Evolutionary conservation across 64 coral and sea anemone genomes (phyloP).

Genomic region (Dendronephthya gigantea): DNA sequence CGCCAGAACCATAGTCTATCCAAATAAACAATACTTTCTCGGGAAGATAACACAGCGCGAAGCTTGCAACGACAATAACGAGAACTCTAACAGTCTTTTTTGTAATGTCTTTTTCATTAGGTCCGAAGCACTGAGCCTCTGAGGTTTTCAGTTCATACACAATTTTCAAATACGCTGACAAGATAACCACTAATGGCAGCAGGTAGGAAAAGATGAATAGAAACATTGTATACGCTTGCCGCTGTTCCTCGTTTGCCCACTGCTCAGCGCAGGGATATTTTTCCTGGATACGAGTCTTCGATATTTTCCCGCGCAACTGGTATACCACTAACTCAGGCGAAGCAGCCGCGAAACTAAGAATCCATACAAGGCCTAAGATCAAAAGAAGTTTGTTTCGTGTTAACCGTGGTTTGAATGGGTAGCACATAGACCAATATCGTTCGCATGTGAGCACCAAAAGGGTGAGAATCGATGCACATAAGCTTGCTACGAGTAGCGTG

Average conservation of each 20-base stretch:
- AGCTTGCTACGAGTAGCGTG: constrained; percentile 40
- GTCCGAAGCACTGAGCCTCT: neutral
- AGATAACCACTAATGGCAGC: constrained; percentile 37
- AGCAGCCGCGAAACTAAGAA: constrained; percentile 22
- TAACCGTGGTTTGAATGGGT: constrained; percentile 27
- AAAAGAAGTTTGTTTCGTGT: constrained; percentile 7
- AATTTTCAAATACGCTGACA: constrained; percentile 47
- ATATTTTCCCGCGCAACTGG: neutral
- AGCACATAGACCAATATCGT: constrained; percentile 40
- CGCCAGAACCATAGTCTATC: constrained; percentile 41
- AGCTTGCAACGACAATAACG: constrained; percentile 27
- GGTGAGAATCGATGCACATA: constrained; percentile 47
- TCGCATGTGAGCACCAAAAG: constrained; percentile 43
- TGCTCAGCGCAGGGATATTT: constrained; percentile 30
- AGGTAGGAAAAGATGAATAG: constrained; percentile 42
- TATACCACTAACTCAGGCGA: constrained; percentile 39
- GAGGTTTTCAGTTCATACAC: constrained; percentile 23
- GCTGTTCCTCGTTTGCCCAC: constrained; percentile 15
- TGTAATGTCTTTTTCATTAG: constrained; percentile 1
- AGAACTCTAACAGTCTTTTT: constrained; percentile 43
- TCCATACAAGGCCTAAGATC: constrained; percentile 33
- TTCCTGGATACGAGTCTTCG: neutral
- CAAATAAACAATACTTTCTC: constrained; percentile 42
- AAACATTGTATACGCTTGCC: constrained; percentile 40
- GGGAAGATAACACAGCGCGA: constrained; percentile 37